Conservation (phyloP, 2,113 vertebrate species). For the Corvus hawaiiensis region DNA sequence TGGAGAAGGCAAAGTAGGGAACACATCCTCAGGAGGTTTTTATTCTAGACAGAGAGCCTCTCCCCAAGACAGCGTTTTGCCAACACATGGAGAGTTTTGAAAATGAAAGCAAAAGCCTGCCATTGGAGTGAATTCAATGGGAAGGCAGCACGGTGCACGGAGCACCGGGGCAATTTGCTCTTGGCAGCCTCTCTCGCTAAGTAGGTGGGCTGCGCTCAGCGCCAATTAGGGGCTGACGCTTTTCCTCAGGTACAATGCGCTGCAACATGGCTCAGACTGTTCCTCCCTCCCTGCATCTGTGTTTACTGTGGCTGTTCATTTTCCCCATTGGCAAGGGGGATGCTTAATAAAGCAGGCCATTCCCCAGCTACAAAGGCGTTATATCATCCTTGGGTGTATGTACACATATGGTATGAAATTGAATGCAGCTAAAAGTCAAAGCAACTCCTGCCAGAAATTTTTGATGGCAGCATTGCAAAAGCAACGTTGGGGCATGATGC, state of each 20-base stretch:
- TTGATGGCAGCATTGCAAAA: neutral
- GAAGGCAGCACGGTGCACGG: neutral
- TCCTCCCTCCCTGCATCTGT: constrained; percentile 25
- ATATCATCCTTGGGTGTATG: neutral
- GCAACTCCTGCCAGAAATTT: constrained; percentile 25
- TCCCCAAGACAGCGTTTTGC: constrained; percentile 16
- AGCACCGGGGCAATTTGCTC: constrained; percentile 43
- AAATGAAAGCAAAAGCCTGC: constrained; percentile 37
- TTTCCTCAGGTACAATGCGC: constrained; percentile 18
- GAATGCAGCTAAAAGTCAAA: constrained; percentile 25
- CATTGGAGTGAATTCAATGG: constrained; percentile 22
- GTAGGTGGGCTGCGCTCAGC: constrained; percentile 47
- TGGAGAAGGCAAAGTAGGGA: neutral
- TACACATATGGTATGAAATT: constrained; percentile 34
- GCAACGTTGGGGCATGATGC: rapidly evolving
- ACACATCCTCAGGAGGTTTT: neutral
- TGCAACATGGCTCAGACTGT: neutral
- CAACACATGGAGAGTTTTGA: constrained; percentile 34
- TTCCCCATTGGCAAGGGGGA: constrained; percentile 37
- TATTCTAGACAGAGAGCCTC: constrained; percentile 18
- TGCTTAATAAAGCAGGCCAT: constrained; percentile 59
- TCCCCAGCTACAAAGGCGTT: constrained; percentile 30
- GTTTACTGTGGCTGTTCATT: constrained; percentile 53
- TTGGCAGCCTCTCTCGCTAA: constrained; percentile 47
- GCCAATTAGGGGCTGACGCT: constrained; percentile 38